Base-by-base conservation (phyloP, 2,888 invertebrate species). In the Graphium colonna region DNA sequence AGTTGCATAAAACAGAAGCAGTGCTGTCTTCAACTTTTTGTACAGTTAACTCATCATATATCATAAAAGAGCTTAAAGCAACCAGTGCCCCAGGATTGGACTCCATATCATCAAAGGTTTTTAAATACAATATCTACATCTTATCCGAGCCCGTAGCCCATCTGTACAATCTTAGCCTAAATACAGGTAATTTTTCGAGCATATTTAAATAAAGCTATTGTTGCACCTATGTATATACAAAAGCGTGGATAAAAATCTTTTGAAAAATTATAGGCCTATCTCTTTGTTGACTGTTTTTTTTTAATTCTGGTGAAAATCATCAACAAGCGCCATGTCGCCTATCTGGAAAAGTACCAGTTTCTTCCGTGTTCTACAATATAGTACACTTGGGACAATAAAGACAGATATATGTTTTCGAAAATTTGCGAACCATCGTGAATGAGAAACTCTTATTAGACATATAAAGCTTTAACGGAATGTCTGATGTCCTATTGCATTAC, bases 201-300 rank as follows among this genome's bases (percentile, higher is more conserved):
- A n/a, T 33, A 5, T 21, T 46, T 46, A 15, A 46, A 33, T n/a
- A 46, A 13, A 36, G 45, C 45, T 1, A 16, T 46, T 9, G 36
- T 46, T 31, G 1, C 10, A 16, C 45, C 45, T 1, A 18, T 33
- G 1, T 1, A 18, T 33, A 1, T 33, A 21, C 10, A 31, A 31
- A 46, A 9, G 13, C 18, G 36, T 16, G 1, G 36, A 33, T 31
- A 15, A 21, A 21, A 21, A 21, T n/a, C 21, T 21, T 5, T 5
- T 21, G 5, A 21, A 2, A 21, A 21, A 21, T 21, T 21, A 21
- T 21, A 21, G 21, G 21, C 21, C 21, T 21, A 21, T 21, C 21
- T 21, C 21, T 5, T 21, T 21, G 5, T 21, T 21, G 5, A 2
- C 21, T 2, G 21, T 21, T 21, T 5, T 21, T 21, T 21, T n/a